These are phyloP conservation scores for Pinctada fucata DNA, from an alignment of 2,888 invertebrate genomes.

Conservation along the genomic window DNA sequence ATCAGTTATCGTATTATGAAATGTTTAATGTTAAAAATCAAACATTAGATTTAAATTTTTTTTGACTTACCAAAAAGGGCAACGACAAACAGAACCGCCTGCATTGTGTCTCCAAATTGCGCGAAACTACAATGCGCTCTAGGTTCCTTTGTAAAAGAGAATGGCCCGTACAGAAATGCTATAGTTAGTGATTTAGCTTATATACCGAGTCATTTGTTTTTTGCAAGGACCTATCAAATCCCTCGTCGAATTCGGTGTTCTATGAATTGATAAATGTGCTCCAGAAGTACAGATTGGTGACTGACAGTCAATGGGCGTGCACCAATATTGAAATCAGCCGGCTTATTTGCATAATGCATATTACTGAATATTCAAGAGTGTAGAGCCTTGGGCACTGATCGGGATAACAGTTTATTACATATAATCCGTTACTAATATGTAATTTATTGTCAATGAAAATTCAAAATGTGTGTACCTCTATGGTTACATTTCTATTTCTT, in stretches of 20 bases:
- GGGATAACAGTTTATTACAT: no score
- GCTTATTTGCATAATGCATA: no score
- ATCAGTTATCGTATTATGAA: no score
- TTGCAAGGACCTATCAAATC: conserved; percentile 1
- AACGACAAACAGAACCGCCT: not conserved
- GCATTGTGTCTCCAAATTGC: not conserved
- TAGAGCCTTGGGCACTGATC: no score
- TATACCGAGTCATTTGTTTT: not conserved
- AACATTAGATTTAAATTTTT: no score
- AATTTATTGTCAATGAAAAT: no score
- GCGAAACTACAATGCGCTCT: not conserved
- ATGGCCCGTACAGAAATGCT: conserved; percentile 3
- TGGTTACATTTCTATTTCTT: no score
- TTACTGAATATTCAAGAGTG: no score
- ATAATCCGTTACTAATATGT: no score
- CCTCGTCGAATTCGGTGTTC: not conserved
- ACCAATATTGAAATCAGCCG: no score
- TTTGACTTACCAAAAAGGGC: not conserved
- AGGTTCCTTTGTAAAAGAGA: not conserved
- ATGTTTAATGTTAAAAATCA: no score
- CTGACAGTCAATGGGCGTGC: not conserved
- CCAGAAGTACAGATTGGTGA: not conserved
- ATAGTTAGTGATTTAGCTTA: conserved; percentile 4
- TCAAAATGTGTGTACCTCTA: no score
- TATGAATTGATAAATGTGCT: not conserved